phyloP scores from a whole-genome alignment of 92 coral and sea anemone species.

The Phenganax subtilis region DNA sequence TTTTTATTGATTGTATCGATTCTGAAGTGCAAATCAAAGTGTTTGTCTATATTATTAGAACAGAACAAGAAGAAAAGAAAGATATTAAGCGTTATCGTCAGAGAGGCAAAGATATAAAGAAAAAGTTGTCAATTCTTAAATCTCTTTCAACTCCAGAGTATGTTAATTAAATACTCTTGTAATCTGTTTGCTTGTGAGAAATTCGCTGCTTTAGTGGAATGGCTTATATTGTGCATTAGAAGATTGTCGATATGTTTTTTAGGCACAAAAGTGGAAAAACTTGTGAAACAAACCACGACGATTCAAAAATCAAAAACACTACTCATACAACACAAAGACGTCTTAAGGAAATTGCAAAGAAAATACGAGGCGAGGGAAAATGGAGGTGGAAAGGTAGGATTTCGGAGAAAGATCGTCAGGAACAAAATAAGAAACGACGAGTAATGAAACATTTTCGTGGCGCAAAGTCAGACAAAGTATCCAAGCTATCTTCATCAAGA shows the following conservation, averaged over 20 bases:
- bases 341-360: conserved; percentile 28
- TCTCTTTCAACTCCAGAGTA: conserved; percentile 47
- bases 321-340: conserved; percentile 20
- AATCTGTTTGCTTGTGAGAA: background rate
- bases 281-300: background rate
- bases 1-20: too few relatives aligned
- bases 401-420: conserved; percentile 57
- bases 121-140: conserved; percentile 54
- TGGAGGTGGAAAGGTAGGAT: conserved; percentile 52
- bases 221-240: too few relatives aligned
- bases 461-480: conserved; percentile 64
- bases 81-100: conserved; percentile 75
- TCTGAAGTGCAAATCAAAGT: too few relatives aligned
- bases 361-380: conserved; percentile 28
- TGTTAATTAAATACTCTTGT: background rate
- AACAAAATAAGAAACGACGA: conserved; percentile 60
- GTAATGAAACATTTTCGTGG: conserved; percentile 76
- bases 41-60: conserved; percentile 35
- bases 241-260: background rate
- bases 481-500: conserved; percentile 71
- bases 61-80: conserved; percentile 64
- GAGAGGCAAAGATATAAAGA: conserved; percentile 55
- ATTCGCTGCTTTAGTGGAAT: too few relatives aligned
- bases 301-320: background rate
- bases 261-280: background rate